Conservation (phyloP, 2,888 invertebrate species). For the Drosophila mercatorum region DNA sequence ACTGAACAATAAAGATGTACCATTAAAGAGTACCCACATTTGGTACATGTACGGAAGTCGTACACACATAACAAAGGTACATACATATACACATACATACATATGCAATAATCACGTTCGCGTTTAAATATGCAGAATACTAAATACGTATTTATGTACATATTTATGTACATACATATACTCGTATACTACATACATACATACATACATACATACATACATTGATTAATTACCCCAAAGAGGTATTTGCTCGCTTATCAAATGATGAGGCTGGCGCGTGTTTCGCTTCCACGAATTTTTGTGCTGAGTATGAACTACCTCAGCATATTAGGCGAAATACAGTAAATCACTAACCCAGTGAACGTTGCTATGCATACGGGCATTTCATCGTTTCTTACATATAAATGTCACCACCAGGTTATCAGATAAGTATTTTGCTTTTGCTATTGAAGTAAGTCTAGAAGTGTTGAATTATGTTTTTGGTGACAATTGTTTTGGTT, state of each 20-base stretch:
- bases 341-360: constrained; percentile 18
- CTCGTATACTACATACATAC: not conserved
- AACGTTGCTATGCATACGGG: not conserved
- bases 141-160: not conserved
- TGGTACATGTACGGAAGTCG: not conserved
- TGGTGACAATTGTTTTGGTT: not conserved
- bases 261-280: constrained; percentile 65
- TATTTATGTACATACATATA: not conserved
- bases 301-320: constrained; percentile 25
- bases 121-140: not conserved
- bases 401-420: not conserved
- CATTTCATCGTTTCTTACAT: not conserved
- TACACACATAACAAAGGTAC: not conserved
- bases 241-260: constrained; percentile 66
- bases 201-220: not conserved
- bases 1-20: not conserved
- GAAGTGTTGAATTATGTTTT: not conserved
- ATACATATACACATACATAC: not conserved
- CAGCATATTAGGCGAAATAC: constrained; percentile 21
- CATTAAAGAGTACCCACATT: not conserved
- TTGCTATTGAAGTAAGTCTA: not conserved
- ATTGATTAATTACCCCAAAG: constrained; percentile 42
- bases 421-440: not conserved
- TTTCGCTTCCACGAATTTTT: constrained; percentile 48
- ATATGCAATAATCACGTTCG: constrained; percentile 6